Evolutionary conservation across 2,797 vertebrate species (phyloP).

Genomic region (Trachops cirrhosus): DNA sequence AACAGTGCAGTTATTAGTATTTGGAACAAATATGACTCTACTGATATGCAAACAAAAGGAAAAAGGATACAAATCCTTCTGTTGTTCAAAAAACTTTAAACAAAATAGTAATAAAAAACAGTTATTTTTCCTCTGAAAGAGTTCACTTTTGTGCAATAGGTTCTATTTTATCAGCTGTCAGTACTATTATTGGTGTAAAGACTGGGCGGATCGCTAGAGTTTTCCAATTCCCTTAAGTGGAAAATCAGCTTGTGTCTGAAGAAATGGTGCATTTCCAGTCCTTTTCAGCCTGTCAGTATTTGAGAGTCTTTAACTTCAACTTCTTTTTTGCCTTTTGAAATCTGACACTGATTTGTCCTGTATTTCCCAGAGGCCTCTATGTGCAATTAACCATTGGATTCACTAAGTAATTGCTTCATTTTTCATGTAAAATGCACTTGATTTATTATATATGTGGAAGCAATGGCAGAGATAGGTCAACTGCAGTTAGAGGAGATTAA

Average conservation of each 20-base stretch:
- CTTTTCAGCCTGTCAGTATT: constrained; percentile 85
- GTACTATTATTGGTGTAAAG: constrained; percentile 60
- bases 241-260: constrained; percentile 71
- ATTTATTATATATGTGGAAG: constrained; percentile 85
- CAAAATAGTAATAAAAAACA: constrained; percentile 34
- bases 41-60: constrained; percentile 11
- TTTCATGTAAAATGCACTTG: constrained; percentile 89
- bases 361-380: constrained; percentile 85
- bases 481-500: constrained; percentile 89
- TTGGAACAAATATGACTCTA: constrained; percentile 1
- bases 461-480: constrained; percentile 88
- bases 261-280: constrained; percentile 76
- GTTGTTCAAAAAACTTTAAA: constrained; percentile 7
- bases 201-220: constrained; percentile 62
- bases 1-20: background rate
- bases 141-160: constrained; percentile 22
- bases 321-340: constrained; percentile 80
- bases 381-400: constrained; percentile 90
- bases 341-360: constrained; percentile 83
- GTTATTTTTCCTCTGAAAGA: background rate
- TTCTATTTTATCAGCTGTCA: constrained; percentile 69
- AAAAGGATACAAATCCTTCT: background rate
- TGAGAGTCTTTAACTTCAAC: constrained; percentile 86
- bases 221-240: constrained; percentile 76
- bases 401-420: constrained; percentile 93